Evolutionary conservation across 2,113 vertebrate species (phyloP), one percentile per base, ranked within the genome.

Genomic region (Progne subis): DNA sequence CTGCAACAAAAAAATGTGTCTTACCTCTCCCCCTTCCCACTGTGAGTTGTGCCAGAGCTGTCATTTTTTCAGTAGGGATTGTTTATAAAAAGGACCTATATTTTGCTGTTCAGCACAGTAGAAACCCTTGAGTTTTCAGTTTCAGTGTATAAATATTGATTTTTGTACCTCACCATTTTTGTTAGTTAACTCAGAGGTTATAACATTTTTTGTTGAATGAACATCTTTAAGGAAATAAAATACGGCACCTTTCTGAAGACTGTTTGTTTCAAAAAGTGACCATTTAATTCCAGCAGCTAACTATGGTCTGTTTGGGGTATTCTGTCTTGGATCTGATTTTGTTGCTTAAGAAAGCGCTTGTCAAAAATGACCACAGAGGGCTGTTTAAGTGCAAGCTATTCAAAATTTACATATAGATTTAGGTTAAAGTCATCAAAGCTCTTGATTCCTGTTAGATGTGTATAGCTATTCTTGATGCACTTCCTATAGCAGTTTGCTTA

Each of bases 91-190:
- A 82, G n/a, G 70, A 72, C 75, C 59, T 88, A 34, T 72, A 69
- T 95, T 92, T 59, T 90, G 76, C 79, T 93, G 21, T 91, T 95
- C 63, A 82, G 56, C 84, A 77, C 44, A 49, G 50, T 63, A 69
- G 34, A 94, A 89, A 49, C 31, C 21, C 55, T 96, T 80, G 67
- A 78, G 19, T 85, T 85, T 90, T 87, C 88, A 65, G 41, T 88
- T 94, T 78, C 63, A 83, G 28, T 80, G 50, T 88, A 59, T 90
- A 90, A 95, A 96, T 94, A 90, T 34, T 92, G 76, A 96, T 93
- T 94, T 93, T 94, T 88, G 18, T 95, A 76, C 59, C 34, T 82
- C 50, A 29, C 43, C 3, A 0, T 9, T 74, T 95, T 94, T 93
- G 55, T 90, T 85, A 82, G 59, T 87, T 82, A 86, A 60, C 25